Evolutionary conservation across 2,113 vertebrate genomes (phyloP).

Genomic region (Catharus minimus): DNA sequence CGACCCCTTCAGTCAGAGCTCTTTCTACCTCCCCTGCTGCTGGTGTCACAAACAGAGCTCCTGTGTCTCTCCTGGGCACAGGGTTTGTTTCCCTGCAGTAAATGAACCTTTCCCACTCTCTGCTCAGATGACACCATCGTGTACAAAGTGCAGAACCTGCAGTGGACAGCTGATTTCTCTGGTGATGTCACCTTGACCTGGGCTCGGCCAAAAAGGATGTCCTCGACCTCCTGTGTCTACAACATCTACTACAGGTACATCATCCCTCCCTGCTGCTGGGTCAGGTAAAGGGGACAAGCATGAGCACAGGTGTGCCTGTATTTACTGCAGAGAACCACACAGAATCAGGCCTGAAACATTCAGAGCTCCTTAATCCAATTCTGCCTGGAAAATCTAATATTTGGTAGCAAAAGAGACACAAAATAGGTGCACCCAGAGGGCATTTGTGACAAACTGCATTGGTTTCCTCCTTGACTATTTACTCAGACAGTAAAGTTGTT

Average conservation of each 20-base stretch:
- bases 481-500: not conserved
- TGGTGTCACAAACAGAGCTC: not conserved
- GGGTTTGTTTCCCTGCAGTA: not conserved
- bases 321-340: rapidly evolving
- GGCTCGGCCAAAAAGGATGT: conserved; percentile 90
- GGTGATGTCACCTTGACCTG: conserved; percentile 90
- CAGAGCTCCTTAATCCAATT: not conserved
- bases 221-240: conserved; percentile 86
- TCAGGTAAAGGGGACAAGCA: not conserved
- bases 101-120: not conserved
- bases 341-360: not conserved
- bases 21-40: not conserved
- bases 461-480: not conserved
- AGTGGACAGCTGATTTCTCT: conserved; percentile 87
- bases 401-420: not conserved
- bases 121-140: conserved; percentile 81
- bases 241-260: conserved; percentile 88
- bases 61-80: not conserved
- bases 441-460: not conserved
- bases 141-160: conserved; percentile 96
- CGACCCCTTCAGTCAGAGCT: not conserved
- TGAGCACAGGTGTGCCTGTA: rapidly evolving
- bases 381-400: not conserved
- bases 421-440: not conserved
- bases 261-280: rapidly evolving